Evolutionary conservation across 92 coral and sea anemone genomes (phyloP), one percentile per base, ranked within the genome.

Genomic region (Chrysogorgia sp.): DNA sequence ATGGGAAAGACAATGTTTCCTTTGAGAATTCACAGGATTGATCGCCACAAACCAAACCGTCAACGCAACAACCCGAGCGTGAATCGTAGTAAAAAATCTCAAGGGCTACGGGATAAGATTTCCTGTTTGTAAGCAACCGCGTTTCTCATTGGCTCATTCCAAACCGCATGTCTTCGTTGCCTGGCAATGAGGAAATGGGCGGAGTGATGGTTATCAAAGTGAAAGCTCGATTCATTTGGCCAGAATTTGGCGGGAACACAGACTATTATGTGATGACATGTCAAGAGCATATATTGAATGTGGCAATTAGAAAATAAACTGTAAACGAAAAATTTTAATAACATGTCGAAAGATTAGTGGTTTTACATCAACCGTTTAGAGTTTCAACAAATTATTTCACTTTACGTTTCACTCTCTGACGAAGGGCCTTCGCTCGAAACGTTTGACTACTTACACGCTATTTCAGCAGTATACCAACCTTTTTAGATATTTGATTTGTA

Each of bases 181-280:
- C 35, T 14, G 35, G 79, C 45, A 15, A 72, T 59, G 6, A 55
- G 0, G 3, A 21, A 53, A 32, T 23, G 79, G 49, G 40, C 1
- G 29, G 52, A 21, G 28, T 17, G 23, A 69, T n/a, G 21, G 22
- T n/a, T 26, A 33, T 22, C 35, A 20, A 7, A 53, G 15, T 21
- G 23, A 50, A 71, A 30, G n/a, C 56, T 14, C 24, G 41, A 50
- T 30, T 19, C 25, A 23, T 49, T 28, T n/a, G 3, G 15, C 19
- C 40, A 19, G 26, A 52, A 72, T 53, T 72, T 53, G 79, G 79
- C 79, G 79, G 79, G 79, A 72, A 72, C 32, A 34, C 24, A n/a
- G n/a, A 21, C 25, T 8, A 32, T 31, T 0, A 72, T 61, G 45
- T 71, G 74, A 67, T 71, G 59, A 7, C 6, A n/a, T n/a, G n/a